phyloP scores from a whole-genome alignment of 2,888 invertebrate genomes.

The Agapostemon virescens region DNA sequence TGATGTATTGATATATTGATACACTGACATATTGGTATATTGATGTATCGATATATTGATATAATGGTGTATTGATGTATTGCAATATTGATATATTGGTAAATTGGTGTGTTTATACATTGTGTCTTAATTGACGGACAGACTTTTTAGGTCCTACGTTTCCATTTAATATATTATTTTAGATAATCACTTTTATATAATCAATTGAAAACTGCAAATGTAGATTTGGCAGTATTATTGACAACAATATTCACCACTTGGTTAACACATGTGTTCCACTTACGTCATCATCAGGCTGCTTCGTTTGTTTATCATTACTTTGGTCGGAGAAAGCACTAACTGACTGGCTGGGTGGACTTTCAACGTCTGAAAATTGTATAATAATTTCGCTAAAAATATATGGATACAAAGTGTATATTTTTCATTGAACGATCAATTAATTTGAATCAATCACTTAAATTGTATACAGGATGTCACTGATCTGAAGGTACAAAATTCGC shows the following conservation, averaged over 20 bases:
- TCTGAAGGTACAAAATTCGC: neutral
- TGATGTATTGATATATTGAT: too few relatives aligned
- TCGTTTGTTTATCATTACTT: slow-evolving; percentile 73
- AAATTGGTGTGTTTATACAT: too few relatives aligned
- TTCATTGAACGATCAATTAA: neutral
- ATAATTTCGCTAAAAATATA: neutral
- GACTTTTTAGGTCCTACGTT: neutral
- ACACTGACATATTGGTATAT: too few relatives aligned
- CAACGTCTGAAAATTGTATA: slow-evolving; percentile 45
- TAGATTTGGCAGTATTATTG: neutral
- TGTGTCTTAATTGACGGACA: neutral
- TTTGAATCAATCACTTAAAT: neutral
- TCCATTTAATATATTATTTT: too few relatives aligned
- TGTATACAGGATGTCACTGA: neutral
- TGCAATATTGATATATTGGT: too few relatives aligned
- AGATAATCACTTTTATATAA: too few relatives aligned
- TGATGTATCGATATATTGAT: too few relatives aligned
- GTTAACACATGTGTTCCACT: slow-evolving; percentile 29
- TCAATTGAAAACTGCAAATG: neutral
- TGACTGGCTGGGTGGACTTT: slow-evolving; percentile 85
- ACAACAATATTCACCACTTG: neutral
- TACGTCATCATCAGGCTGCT: slow-evolving; percentile 84
- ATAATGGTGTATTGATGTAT: too few relatives aligned
- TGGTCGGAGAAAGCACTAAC: slow-evolving; percentile 83
- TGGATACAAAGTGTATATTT: neutral